Evolutionary conservation across 2,113 vertebrate species (phyloP).

Genomic region (Corythaixoides concolor): DNA sequence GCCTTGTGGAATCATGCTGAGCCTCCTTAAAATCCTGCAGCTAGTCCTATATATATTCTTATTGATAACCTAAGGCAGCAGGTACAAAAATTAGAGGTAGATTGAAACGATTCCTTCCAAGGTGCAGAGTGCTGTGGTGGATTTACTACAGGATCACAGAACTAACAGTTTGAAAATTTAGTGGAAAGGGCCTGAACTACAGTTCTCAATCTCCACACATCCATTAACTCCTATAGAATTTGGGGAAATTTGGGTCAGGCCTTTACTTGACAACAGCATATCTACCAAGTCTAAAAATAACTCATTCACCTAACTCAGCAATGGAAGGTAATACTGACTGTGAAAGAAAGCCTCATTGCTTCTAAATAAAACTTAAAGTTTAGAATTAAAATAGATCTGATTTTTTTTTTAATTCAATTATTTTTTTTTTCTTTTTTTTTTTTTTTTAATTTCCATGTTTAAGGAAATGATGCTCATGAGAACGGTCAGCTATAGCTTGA

Average conservation of each 20-base stretch:
- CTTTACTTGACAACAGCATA: background rate
- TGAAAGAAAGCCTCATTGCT: background rate
- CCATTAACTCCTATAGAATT: background rate
- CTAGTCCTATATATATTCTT: background rate
- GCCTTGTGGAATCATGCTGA: background rate
- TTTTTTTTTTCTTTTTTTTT: background rate
- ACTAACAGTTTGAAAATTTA: background rate
- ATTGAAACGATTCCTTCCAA: background rate
- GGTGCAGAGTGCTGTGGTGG: background rate
- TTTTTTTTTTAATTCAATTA: background rate
- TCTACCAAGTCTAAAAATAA: background rate
- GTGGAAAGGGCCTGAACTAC: background rate
- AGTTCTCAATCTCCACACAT: background rate
- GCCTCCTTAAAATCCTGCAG: background rate
- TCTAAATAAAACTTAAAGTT: background rate
- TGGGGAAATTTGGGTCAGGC: background rate
- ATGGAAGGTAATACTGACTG: background rate
- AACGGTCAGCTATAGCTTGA: background rate
- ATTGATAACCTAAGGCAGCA: background rate
- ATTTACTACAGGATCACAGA: background rate
- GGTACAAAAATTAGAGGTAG: background rate
- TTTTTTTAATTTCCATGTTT: background rate
- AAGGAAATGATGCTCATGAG: background rate
- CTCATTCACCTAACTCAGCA: background rate
- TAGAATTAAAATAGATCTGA: background rate